Percentiles rank a stretch among this genome's conserved stretches.
phyloP scores from a whole-genome alignment of 2,888 invertebrate genomes.

The Monopis laevigella region DNA sequence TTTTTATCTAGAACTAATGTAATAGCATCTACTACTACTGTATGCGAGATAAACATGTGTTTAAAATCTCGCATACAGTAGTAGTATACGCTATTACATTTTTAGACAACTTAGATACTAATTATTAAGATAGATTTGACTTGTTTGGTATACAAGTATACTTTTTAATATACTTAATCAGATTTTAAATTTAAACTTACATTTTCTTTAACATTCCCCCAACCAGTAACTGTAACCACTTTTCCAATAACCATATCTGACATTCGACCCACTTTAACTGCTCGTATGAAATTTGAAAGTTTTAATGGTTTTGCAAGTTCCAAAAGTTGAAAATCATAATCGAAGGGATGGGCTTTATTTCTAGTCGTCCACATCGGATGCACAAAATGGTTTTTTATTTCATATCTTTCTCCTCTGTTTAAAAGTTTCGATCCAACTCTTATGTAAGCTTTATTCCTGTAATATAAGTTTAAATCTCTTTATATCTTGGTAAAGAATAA shows the following conservation, averaged over 20 bases:
- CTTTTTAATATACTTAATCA: too few relatives aligned
- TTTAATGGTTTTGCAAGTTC: conserved; percentile 35
- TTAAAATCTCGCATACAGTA: too few relatives aligned
- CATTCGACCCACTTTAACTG: conserved; percentile 45
- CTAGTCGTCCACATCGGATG: conserved; percentile 41
- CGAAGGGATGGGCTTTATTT: conserved; percentile 47
- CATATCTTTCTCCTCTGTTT: conserved; percentile 33
- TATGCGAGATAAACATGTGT: too few relatives aligned
- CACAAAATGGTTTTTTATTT: conserved; percentile 28
- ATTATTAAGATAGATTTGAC: too few relatives aligned
- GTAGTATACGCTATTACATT: too few relatives aligned
- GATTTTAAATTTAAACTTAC: conserved; percentile 35
- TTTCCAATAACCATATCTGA: conserved; percentile 54
- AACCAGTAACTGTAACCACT: conserved; percentile 49
- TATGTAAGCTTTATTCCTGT: conserved; percentile 44
- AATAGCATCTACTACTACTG: too few relatives aligned
- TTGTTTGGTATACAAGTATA: too few relatives aligned
- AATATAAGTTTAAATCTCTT: too few relatives aligned
- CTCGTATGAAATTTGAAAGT: conserved; percentile 38
- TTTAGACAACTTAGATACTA: too few relatives aligned
- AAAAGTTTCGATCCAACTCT: conserved; percentile 47
- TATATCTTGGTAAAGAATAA: too few relatives aligned
- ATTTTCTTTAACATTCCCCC: conserved; percentile 54
- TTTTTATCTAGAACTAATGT: too few relatives aligned
- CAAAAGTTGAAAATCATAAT: conserved; percentile 50